phyloP scores from a whole-genome alignment of 1,140 invertebrate genomes.

The Euborellia annulipes region DNA sequence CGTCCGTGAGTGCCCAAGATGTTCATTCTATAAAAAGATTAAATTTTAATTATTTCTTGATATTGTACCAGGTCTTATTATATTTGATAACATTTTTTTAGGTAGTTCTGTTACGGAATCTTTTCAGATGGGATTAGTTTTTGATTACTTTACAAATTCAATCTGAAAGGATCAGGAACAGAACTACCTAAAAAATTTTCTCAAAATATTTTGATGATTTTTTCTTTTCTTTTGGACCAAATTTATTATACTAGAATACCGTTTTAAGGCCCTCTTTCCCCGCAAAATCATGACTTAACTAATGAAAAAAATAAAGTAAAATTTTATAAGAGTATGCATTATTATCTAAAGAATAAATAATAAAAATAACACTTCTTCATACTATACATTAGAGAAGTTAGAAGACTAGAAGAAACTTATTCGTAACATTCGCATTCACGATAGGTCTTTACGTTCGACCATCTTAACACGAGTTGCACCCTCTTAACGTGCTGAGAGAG shows the following conservation, averaged over 20 bases:
- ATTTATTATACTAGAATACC: too few species aligned
- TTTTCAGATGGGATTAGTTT: too few species aligned
- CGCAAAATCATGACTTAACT: too few species aligned
- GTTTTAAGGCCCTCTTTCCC: too few species aligned
- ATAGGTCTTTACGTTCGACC: conserved; percentile 37
- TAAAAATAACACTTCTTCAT: too few species aligned
- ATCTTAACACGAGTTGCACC: conserved; percentile 61
- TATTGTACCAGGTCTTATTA: background rate
- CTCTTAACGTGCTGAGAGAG: conserved; percentile 57
- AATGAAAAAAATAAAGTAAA: too few species aligned
- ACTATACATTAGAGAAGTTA: too few species aligned
- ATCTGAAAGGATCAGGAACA: background rate
- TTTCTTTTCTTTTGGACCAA: background rate
- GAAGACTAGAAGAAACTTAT: too few species aligned
- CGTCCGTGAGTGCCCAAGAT: conserved; percentile 72
- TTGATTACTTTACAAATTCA: background rate
- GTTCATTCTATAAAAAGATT: conserved; percentile 41
- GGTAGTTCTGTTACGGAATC: too few species aligned
- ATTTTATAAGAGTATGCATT: too few species aligned
- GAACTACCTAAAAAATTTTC: background rate
- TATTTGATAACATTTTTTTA: background rate
- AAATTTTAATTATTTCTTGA: conserved; percentile 1
- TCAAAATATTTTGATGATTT: background rate
- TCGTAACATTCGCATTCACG: too few species aligned
- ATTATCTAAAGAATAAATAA: too few species aligned